Conservation (phyloP, 2,113 vertebrate genomes). For the Lepidothrix coronata region DNA sequence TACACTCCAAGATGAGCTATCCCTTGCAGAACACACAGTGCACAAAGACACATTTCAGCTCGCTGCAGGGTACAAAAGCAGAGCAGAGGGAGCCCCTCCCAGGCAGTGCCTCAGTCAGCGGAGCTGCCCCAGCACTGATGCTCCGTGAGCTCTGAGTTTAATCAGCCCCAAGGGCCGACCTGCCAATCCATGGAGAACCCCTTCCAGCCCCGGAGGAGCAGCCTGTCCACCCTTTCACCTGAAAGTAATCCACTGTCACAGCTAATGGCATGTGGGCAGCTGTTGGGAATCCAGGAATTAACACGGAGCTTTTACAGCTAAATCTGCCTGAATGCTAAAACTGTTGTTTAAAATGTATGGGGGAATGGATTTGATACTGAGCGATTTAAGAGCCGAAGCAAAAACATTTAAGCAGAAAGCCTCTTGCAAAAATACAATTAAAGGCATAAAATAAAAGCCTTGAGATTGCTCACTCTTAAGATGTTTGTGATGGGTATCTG, state of each 20-base stretch:
- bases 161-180: conserved; percentile 22
- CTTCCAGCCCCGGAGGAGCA: neutral
- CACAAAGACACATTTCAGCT: neutral
- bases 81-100: neutral
- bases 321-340: neutral
- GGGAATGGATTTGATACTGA: neutral
- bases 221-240: conserved; percentile 7
- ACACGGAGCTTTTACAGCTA: neutral
- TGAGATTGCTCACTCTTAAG: conserved; percentile 1
- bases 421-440: conserved; percentile 33
- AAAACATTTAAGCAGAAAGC: neutral
- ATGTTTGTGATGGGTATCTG: conserved; percentile 55
- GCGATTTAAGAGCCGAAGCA: conserved; percentile 2
- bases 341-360: neutral
- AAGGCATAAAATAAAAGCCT: conserved; percentile 16
- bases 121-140: neutral
- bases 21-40: neutral
- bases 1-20: neutral
- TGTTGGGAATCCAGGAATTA: neutral
- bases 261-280: neutral
- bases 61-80: neutral
- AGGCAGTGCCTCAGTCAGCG: neutral
- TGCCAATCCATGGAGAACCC: conserved; percentile 6
- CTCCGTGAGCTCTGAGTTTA: neutral
- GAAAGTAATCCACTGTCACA: neutral